Conservation (phyloP, 2,888 invertebrate species). For the Buathra laborator region DNA sequence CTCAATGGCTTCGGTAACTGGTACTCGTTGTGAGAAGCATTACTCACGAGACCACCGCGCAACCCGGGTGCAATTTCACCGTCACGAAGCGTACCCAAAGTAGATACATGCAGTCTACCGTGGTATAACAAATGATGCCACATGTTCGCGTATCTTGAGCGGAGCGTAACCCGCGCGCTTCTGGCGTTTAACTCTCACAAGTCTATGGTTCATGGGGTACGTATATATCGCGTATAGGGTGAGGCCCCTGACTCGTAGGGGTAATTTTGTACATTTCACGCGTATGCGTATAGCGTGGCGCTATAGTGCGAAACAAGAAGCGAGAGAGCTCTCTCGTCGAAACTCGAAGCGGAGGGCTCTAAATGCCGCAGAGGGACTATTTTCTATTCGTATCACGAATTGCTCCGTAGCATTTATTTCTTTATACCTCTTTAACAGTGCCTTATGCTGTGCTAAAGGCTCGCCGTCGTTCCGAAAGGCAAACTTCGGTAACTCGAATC, state of each 20-base stretch:
- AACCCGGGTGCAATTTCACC: constrained; percentile 28
- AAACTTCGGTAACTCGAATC: constrained; percentile 2
- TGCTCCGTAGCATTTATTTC: constrained; percentile 81
- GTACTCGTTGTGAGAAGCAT: constrained; percentile 27
- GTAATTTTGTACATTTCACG: constrained; percentile 57
- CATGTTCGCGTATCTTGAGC: constrained; percentile 84
- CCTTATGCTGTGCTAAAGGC: constrained; percentile 19
- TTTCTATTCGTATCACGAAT: constrained; percentile 78
- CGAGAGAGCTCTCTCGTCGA: neutral
- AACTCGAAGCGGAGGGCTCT: constrained; percentile 54
- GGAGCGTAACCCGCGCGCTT: constrained; percentile 69
- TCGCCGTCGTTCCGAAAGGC: neutral
- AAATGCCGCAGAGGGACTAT: constrained; percentile 84
- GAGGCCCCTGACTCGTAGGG: constrained; percentile 48
- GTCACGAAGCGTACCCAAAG: constrained; percentile 33
- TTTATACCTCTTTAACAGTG: constrained; percentile 39
- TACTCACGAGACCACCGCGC: constrained; percentile 31
- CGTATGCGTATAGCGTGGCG: constrained; percentile 3
- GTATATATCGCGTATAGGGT: constrained; percentile 32
- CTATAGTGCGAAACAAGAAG: neutral
- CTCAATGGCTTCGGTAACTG: neutral
- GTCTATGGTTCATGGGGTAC: constrained; percentile 34
- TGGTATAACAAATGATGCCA: constrained; percentile 84
- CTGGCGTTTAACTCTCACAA: constrained; percentile 57
- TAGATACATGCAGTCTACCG: constrained; percentile 35